These are phyloP conservation scores for Dynastes grantii DNA, from an alignment of 2,888 invertebrate species.

Conservation along the genomic window DNA sequence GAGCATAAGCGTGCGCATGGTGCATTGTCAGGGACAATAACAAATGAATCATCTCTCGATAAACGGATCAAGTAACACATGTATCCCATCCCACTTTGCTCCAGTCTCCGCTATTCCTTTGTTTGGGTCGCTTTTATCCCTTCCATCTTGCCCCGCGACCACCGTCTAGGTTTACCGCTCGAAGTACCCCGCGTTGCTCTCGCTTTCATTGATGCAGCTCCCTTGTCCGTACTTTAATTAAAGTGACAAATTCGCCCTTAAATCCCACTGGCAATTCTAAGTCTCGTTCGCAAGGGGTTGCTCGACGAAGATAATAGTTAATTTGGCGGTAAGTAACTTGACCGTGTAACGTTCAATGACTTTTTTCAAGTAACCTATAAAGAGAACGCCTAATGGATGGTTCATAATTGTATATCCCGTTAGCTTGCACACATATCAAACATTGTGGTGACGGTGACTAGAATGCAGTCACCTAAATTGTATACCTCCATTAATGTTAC, in stretches of 20 bases:
- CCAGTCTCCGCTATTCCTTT: conserved; percentile 53
- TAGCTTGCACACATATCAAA: no score
- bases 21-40: conserved; percentile 66
- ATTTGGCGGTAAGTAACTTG: conserved; percentile 54
- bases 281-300: conserved; percentile 33
- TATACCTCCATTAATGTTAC: no score
- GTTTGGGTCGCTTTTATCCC: conserved; percentile 69
- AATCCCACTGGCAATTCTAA: conserved; percentile 71
- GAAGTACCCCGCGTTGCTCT: conserved; percentile 64
- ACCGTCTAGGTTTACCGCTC: conserved; percentile 58
- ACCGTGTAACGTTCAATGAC: conserved; percentile 32
- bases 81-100: conserved; percentile 63
- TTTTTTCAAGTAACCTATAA: conserved; percentile 11
- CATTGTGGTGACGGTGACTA: no score
- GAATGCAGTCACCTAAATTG: not conserved
- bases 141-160: conserved; percentile 14
- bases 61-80: conserved; percentile 69
- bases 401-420: not conserved
- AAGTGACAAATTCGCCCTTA: conserved; percentile 66
- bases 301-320: conserved; percentile 56
- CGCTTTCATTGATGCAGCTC: conserved; percentile 60
- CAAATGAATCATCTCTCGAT: conserved; percentile 68
- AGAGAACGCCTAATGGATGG: not conserved
- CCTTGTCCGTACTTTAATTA: conserved; percentile 71
- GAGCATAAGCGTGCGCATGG: conserved; percentile 59